These are phyloP conservation scores for Hirudo medicinalis DNA, from an alignment of 1,140 invertebrate genomes.

Conservation along the genomic window DNA sequence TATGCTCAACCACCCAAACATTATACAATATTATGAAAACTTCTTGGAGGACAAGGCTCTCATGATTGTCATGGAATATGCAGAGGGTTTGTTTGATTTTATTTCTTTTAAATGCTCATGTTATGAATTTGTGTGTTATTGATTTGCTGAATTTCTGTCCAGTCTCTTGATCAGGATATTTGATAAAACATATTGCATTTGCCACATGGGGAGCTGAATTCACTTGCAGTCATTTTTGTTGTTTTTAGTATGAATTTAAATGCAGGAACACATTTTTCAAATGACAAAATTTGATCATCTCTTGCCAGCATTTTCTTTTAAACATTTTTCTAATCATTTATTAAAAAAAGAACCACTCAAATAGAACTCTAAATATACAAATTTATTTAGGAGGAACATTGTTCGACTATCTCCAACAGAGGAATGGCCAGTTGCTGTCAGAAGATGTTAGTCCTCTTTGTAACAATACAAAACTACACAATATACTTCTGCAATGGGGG, in stretches of 20 bases:
- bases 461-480: conserved; percentile 5
- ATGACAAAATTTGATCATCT: no score
- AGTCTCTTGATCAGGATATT: not conserved
- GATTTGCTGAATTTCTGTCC: not conserved
- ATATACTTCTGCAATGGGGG: no score
- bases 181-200: no score
- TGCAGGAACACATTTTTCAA: no score
- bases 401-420: conserved; percentile 52
- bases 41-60: conserved; percentile 56
- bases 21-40: conserved; percentile 65
- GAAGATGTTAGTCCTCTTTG: conserved; percentile 36
- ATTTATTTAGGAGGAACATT: conserved; percentile 52
- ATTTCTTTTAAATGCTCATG: not conserved
- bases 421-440: conserved; percentile 39
- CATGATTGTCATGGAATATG: conserved; percentile 78
- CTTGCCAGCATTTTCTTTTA: not conserved
- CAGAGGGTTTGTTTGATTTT: conserved; percentile 37
- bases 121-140: not conserved
- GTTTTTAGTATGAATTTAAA: no score
- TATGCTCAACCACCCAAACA: conserved; percentile 64
- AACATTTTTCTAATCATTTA: not conserved
- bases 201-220: no score
- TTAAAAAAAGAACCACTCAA: not conserved
- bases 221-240: no score
- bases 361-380: no score